A percentile compares a stretch with the other conserved stretches of the same genome.
These are phyloP conservation scores for Masnerella sp. DNA, from an alignment of 2,888 invertebrate species.

Conservation along the genomic window DNA sequence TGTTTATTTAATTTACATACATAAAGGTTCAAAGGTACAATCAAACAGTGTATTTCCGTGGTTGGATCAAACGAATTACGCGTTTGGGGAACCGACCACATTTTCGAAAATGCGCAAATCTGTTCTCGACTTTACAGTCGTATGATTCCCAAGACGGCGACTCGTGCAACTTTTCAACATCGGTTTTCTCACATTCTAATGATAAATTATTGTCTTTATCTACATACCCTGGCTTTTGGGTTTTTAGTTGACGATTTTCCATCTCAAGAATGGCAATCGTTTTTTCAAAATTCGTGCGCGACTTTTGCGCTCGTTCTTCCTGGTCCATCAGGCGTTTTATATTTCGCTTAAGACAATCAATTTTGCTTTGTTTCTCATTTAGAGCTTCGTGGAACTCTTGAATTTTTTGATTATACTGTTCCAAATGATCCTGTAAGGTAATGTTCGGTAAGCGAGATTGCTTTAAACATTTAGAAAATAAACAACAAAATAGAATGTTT, in stretches of 20 bases:
- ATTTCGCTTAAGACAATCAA: slow-evolving; percentile 78
- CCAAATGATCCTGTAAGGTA: slow-evolving; percentile 12
- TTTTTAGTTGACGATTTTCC: slow-evolving; percentile 68
- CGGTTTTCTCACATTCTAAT: slow-evolving; percentile 1
- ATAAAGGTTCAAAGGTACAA: background rate
- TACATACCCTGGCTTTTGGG: slow-evolving; percentile 71
- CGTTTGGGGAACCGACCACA: slow-evolving; percentile 21
- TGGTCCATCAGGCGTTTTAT: slow-evolving; percentile 81
- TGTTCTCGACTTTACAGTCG: background rate
- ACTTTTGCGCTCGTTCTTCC: slow-evolving; percentile 80
- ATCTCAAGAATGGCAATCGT: slow-evolving; percentile 81
- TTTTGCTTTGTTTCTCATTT: slow-evolving; percentile 29
- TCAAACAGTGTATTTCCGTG: slow-evolving; percentile 32
- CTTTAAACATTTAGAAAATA: background rate
- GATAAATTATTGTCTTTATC: background rate
- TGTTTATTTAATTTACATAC: slow-evolving; percentile 22
- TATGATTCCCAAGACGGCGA: background rate
- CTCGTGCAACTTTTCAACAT: slow-evolving; percentile 3
- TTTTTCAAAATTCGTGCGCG: slow-evolving; percentile 81
- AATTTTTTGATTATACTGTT: slow-evolving; percentile 19
- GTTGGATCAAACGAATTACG: slow-evolving; percentile 22
- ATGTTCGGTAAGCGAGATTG: too few relatives aligned
- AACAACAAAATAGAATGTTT: background rate
- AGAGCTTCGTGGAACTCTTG: slow-evolving; percentile 21
- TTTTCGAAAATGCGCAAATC: background rate